Evolutionary conservation across 2,888 invertebrate genomes (phyloP), one percentile per base, ranked within the genome.

Genomic region (Philopedon plagiatum): DNA sequence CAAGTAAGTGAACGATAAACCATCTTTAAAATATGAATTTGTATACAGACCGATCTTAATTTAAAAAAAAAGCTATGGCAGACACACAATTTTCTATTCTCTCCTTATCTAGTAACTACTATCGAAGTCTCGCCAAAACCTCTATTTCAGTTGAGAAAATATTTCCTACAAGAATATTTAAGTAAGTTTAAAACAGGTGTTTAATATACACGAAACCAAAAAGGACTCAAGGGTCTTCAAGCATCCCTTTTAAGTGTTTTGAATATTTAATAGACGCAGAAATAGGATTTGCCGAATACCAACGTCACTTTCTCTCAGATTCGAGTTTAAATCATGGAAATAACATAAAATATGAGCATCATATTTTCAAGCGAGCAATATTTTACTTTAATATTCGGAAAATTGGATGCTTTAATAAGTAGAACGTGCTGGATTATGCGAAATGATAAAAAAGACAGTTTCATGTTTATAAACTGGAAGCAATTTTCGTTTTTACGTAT

Each of bases 181-280:
- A 56, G 56, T 41, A 49, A 58, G 65, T 65, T 71, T 57, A 56
- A 58, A 51, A 67, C 72, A 72, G 72, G 67, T 72, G 72, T 63
- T 72, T 66, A 72, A 63, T 72, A 64, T 58, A 72, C 60, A 71
- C 58, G 19, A 39, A 66, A 58, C 57, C 41, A 34, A 61, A 72
- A 68, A 67, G 64, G 51, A 68, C 67, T 66, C 49, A 37, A 18
- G 56, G 72, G 68, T 68, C 72, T 63, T 68, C 39, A 49, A 81
- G 82, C 81, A 83, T 81, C 84, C 83, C 85, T 85, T 85, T 85
- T 85, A 85, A 85, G 82, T 84, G 83, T 83, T 80, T 77, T 85
- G 83, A 85, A 85, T 85, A 85, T 85, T 85, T 85, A 83, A 85
- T 85, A 62, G 57, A 56, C 73, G 64, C 58, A 41, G 73, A 70